Evolutionary conservation across 1,140 invertebrate species (phyloP).

Genomic region (Kradibia gibbosae): DNA sequence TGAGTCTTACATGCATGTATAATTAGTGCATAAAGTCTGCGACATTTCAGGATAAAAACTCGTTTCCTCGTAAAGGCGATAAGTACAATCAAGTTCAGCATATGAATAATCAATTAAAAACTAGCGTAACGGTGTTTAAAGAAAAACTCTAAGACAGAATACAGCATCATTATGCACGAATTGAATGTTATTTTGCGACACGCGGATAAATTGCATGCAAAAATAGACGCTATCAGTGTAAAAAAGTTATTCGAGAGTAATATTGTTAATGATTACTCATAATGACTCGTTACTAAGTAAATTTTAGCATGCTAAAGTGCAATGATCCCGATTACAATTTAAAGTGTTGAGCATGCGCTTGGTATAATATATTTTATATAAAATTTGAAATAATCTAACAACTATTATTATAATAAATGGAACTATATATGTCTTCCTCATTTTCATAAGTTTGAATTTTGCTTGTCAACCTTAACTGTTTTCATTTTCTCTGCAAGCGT

Average conservation of each 20-base stretch:
- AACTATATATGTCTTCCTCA: not conserved
- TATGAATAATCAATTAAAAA: slow-evolving; percentile 17
- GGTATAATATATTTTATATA: not conserved
- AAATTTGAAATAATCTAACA: slow-evolving; percentile 6
- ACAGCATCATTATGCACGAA: not conserved
- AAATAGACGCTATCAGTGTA: not conserved
- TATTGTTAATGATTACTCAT: not conserved
- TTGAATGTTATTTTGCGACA: not conserved
- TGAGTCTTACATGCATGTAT: not conserved
- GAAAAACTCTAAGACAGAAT: not conserved
- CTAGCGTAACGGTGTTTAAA: not conserved
- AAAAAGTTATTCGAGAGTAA: not conserved
- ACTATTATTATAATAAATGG: not conserved
- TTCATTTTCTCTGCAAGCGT: not conserved
- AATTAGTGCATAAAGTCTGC: slow-evolving; percentile 1
- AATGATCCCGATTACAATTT: not conserved
- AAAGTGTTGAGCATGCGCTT: not conserved
- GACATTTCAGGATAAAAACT: slow-evolving; percentile 12
- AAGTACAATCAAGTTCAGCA: not conserved
- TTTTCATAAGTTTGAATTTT: not conserved
- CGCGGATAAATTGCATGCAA: not conserved
- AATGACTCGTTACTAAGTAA: not conserved
- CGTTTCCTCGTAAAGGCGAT: slow-evolving; percentile 9
- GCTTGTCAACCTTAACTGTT: not conserved
- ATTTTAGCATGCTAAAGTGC: not conserved